Evolutionary conservation across 2,797 vertebrate species (phyloP).

Genomic region (Sebastes alutus): DNA sequence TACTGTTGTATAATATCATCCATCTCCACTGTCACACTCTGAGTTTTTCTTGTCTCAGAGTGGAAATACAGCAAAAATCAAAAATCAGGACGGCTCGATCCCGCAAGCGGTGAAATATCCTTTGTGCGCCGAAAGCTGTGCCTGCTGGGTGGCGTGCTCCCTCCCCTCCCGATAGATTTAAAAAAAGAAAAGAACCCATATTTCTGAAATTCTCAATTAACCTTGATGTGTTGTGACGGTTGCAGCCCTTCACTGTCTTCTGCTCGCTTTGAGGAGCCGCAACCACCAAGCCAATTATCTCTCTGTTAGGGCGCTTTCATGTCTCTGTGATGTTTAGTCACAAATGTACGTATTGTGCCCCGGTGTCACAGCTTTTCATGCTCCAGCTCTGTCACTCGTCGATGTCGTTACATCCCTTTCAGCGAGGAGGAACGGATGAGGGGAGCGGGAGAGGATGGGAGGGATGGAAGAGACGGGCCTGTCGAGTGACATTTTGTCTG

Average conservation of each 20-base stretch:
- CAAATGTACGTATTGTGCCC: slow-evolving; percentile 52
- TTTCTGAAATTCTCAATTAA: slow-evolving; percentile 58
- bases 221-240: slow-evolving; percentile 61
- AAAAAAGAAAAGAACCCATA: neutral
- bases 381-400: slow-evolving; percentile 45
- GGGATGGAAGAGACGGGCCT: slow-evolving; percentile 45
- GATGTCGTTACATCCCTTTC: slow-evolving; percentile 58
- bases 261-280: slow-evolving; percentile 40
- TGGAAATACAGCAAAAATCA: neutral
- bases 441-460: slow-evolving; percentile 4
- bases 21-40: neutral
- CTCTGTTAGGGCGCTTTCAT: slow-evolving; percentile 46
- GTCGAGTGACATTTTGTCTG: slow-evolving; percentile 66
- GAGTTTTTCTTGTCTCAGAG: neutral
- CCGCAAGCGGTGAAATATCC: neutral
- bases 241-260: slow-evolving; percentile 47
- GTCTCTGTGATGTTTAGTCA: slow-evolving; percentile 58
- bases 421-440: slow-evolving; percentile 28
- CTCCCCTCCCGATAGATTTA: slow-evolving; percentile 6
- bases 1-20: slow-evolving; percentile 16
- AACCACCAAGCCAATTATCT: slow-evolving; percentile 53
- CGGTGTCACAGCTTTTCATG: slow-evolving; percentile 55
- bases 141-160: slow-evolving; percentile 16
- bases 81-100: slow-evolving; percentile 10
- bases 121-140: slow-evolving; percentile 14